Conservation (phyloP, 37 sponge, comb jelly and placozoan genomes). For the Ianthella basta region DNA sequence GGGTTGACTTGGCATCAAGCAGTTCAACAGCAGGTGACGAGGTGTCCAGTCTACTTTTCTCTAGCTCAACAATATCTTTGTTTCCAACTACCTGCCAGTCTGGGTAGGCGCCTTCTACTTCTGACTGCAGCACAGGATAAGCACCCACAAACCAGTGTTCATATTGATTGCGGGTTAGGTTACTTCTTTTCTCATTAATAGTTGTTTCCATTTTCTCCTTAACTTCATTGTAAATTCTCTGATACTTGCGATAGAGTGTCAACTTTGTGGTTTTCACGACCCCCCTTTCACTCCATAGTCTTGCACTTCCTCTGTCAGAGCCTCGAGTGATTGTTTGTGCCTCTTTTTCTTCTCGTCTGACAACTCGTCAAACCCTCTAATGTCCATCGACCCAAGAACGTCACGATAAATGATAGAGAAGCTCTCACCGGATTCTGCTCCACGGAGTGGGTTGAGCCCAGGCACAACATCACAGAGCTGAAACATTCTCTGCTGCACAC, state of each 20-base stretch:
- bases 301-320: slow-evolving; percentile 13
- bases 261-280: slow-evolving; percentile 7
- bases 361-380: slow-evolving; percentile 28
- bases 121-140: background rate
- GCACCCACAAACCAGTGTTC: slow-evolving; percentile 27
- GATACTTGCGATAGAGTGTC: slow-evolving; percentile 42
- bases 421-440: slow-evolving; percentile 62
- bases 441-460: slow-evolving; percentile 38
- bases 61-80: slow-evolving; percentile 34
- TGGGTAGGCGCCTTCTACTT: slow-evolving; percentile 21
- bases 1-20: slow-evolving; percentile 33
- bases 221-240: slow-evolving; percentile 34
- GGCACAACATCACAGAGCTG: slow-evolving; percentile 57
- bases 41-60: slow-evolving; percentile 1
- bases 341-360: slow-evolving; percentile 6
- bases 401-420: slow-evolving; percentile 38
- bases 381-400: slow-evolving; percentile 34
- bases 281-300: slow-evolving; percentile 22
- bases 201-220: background rate
- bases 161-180: background rate
- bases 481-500: slow-evolving; percentile 70
- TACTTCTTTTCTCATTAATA: slow-evolving; percentile 17
- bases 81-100: slow-evolving; percentile 46
- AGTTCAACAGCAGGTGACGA: slow-evolving; percentile 4
- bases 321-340: slow-evolving; percentile 3